These are phyloP conservation scores for Scaptomyza parva DNA, from an alignment of 2,888 invertebrate species.

Conservation along the genomic window DNA sequence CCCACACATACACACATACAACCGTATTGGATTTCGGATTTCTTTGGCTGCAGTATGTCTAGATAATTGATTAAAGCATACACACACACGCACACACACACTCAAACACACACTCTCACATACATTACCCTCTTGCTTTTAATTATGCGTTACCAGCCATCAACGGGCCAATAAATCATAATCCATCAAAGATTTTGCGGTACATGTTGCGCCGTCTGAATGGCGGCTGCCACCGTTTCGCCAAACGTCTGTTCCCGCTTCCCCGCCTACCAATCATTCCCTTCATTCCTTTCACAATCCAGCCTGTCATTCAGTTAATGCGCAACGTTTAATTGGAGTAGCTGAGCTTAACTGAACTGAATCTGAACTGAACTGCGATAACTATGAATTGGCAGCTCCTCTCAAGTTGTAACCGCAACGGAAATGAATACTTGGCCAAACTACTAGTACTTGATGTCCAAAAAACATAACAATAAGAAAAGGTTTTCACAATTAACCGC, in stretches of 20 bases:
- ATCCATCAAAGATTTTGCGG: slow-evolving; percentile 80
- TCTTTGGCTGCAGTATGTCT: slow-evolving; percentile 55
- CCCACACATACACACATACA: slow-evolving; percentile 55
- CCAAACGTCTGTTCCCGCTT: slow-evolving; percentile 45
- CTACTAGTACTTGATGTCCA: slow-evolving; percentile 63
- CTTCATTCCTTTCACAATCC: background rate
- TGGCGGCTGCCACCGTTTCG: slow-evolving; percentile 13
- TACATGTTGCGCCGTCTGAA: slow-evolving; percentile 42
- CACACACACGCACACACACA: slow-evolving; percentile 12
- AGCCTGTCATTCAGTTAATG: slow-evolving; percentile 45
- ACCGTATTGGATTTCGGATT: slow-evolving; percentile 49
- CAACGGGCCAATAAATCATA: slow-evolving; percentile 77
- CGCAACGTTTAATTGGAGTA: slow-evolving; percentile 69
- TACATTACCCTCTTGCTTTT: slow-evolving; percentile 59
- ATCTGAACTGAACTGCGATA: no score
- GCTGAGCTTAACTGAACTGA: slow-evolving; percentile 30
- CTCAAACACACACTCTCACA: slow-evolving; percentile 1
- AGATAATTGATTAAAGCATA: slow-evolving; percentile 72
- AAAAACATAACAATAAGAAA: slow-evolving; percentile 32
- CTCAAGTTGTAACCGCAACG: slow-evolving; percentile 46
- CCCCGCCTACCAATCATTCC: background rate
- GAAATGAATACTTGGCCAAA: slow-evolving; percentile 73
- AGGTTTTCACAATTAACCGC: slow-evolving; percentile 65
- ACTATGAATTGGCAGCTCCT: slow-evolving; percentile 51
- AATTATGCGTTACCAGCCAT: slow-evolving; percentile 76